Percentiles rank a stretch among this genome's conserved stretches.
Evolutionary conservation across 2,113 vertebrate genomes (phyloP).

Genomic region (Prochilodus magdalenae): DNA sequence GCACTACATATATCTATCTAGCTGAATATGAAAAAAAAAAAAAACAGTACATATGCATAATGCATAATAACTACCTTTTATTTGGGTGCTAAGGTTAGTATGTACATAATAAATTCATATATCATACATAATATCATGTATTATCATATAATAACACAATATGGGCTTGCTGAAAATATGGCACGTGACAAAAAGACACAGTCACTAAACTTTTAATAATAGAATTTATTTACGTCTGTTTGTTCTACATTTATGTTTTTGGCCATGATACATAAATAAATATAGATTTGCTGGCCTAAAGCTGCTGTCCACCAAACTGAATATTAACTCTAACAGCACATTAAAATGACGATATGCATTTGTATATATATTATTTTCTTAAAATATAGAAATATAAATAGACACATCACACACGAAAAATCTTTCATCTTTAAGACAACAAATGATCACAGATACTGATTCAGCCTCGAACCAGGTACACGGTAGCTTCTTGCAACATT

Average conservation of each 20-base stretch:
- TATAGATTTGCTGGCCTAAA: conserved; percentile 77
- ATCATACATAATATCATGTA: too few species aligned
- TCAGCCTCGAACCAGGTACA: conserved; percentile 49
- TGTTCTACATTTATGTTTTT: conserved; percentile 61
- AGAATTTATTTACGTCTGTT: conserved; percentile 59
- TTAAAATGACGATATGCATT: conserved; percentile 73
- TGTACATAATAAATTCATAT: too few species aligned
- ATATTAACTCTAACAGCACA: conserved; percentile 65
- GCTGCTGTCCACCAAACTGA: conserved; percentile 67
- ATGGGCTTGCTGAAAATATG: not conserved
- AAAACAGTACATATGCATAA: too few species aligned
- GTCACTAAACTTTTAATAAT: conserved; percentile 59
- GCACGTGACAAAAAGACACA: conserved; percentile 37
- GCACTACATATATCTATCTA: not conserved
- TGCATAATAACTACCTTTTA: too few species aligned
- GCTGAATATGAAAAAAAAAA: not conserved
- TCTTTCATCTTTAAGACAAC: conserved; percentile 75
- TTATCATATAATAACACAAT: too few species aligned
- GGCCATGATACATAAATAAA: conserved; percentile 76
- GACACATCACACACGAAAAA: conserved; percentile 76
- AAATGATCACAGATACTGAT: conserved; percentile 68
- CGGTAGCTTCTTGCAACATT: conserved; percentile 35
- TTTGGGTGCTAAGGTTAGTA: too few species aligned
- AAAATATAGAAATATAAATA: conserved; percentile 63
- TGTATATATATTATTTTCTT: conserved; percentile 23